phyloP scores from a whole-genome alignment of 2,797 vertebrate species.

The Sebastolobus alascanus region DNA sequence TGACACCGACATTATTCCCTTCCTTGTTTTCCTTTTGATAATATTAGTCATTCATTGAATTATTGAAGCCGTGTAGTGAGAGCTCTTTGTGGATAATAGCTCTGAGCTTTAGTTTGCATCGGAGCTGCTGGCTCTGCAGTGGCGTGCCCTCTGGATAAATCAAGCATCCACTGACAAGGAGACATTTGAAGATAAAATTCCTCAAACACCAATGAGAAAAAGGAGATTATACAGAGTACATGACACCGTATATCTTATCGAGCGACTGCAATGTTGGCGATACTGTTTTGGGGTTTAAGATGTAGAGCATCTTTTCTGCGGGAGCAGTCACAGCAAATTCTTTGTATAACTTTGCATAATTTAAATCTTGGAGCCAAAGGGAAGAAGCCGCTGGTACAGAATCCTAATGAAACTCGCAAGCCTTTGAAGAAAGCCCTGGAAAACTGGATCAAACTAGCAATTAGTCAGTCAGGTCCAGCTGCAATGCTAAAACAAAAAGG shows the following conservation, averaged over 20 bases:
- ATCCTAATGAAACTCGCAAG: conserved; percentile 81
- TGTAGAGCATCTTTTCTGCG: conserved; percentile 71
- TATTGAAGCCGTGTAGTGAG: conserved; percentile 44
- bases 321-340: conserved; percentile 77
- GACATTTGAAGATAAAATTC: conserved; percentile 56
- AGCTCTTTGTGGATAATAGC: conserved; percentile 52
- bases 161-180: conserved; percentile 51
- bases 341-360: conserved; percentile 86
- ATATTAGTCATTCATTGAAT: conserved; percentile 60
- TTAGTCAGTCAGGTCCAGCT: conserved; percentile 84
- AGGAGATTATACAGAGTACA: conserved; percentile 51
- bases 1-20: conserved; percentile 37
- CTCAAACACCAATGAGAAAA: conserved; percentile 56
- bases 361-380: conserved; percentile 79
- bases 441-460: conserved; percentile 85
- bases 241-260: conserved; percentile 62
- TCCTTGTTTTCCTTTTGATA: conserved; percentile 58
- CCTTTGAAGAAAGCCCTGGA: conserved; percentile 82
- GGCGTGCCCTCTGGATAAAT: conserved; percentile 54
- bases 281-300: conserved; percentile 64
- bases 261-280: conserved; percentile 54
- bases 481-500: conserved; percentile 77
- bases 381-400: conserved; percentile 75
- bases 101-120: conserved; percentile 46
- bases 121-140: conserved; percentile 37